These are phyloP conservation scores for Aporophyla lueneburgensis DNA, from an alignment of 2,888 invertebrate genomes.

Conservation along the genomic window DNA sequence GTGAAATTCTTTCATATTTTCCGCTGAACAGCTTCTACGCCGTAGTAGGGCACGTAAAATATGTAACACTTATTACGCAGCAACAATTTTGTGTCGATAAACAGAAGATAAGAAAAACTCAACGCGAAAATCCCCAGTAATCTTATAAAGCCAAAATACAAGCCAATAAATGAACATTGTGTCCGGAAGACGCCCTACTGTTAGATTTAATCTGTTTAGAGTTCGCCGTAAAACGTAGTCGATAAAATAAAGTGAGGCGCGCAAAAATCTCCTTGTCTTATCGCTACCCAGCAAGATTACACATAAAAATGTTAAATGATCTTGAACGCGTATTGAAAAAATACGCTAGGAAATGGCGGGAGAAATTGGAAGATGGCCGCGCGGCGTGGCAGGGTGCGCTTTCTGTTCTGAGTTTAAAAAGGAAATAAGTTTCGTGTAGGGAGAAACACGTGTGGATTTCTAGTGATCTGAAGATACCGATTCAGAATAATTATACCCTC, in stretches of 20 bases:
- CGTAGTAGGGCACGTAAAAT: neutral
- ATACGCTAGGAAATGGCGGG: slow-evolving; percentile 84
- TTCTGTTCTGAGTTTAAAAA: slow-evolving; percentile 15
- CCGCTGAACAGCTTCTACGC: neutral
- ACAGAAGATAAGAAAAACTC: slow-evolving; percentile 52
- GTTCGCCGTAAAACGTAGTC: slow-evolving; percentile 86
- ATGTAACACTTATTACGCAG: slow-evolving; percentile 29
- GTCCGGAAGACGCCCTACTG: slow-evolving; percentile 79
- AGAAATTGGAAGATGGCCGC: slow-evolving; percentile 77
- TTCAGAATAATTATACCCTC: neutral
- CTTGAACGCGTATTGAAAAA: slow-evolving; percentile 90
- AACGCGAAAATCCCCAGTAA: slow-evolving; percentile 60
- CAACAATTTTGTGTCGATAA: slow-evolving; percentile 35
- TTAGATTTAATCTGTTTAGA: slow-evolving; percentile 90
- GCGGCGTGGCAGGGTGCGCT: slow-evolving; percentile 65
- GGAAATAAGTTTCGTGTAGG: too few species aligned
- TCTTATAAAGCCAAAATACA: slow-evolving; percentile 80
- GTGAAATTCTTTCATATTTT: neutral
- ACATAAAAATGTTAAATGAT: slow-evolving; percentile 91
- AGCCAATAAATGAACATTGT: slow-evolving; percentile 81
- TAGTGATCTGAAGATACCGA: neutral
- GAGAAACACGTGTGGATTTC: neutral
- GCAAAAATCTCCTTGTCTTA: slow-evolving; percentile 87
- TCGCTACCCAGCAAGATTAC: slow-evolving; percentile 89
- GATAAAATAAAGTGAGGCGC: slow-evolving; percentile 89